Conservation (phyloP, 2,888 invertebrate species). For the Cryptops parisi region DNA sequence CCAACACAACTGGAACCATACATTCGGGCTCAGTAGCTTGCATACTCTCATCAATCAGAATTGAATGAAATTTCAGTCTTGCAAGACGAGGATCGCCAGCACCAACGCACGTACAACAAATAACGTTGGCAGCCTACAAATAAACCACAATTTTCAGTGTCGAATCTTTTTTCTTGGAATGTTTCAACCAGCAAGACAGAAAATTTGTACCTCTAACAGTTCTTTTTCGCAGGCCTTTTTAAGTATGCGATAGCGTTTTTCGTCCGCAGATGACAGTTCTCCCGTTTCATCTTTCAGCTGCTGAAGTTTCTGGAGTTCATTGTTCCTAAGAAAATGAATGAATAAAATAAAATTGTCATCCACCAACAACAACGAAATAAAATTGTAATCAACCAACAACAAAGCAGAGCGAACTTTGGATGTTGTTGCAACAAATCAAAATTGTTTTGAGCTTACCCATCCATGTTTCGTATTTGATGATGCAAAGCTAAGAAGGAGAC, state of each 20-base stretch:
- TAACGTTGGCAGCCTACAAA: constrained; percentile 77
- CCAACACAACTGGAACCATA: constrained; percentile 97
- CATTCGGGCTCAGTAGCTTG: constrained; percentile 96
- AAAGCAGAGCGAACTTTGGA: too few species aligned
- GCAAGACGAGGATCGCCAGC: constrained; percentile 93
- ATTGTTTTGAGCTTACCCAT: constrained; percentile 42
- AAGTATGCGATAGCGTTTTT: constrained; percentile 77
- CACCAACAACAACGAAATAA: neutral
- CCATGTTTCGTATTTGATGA: constrained; percentile 91
- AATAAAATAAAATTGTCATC: neutral
- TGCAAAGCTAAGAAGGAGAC: constrained; percentile 93
- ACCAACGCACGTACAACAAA: constrained; percentile 97
- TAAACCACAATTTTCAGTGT: neutral
- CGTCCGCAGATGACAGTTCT: constrained; percentile 88
- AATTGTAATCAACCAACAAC: too few species aligned
- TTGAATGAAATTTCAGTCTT: constrained; percentile 85
- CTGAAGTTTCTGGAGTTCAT: constrained; percentile 87
- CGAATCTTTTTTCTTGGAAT: too few species aligned
- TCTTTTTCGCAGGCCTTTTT: constrained; percentile 84
- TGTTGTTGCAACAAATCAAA: neutral
- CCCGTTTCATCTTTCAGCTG: constrained; percentile 97
- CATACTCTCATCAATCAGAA: constrained; percentile 93
- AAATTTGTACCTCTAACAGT: constrained; percentile 45
- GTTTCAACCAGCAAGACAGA: neutral
- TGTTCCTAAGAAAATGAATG: constrained; percentile 38